These are phyloP conservation scores for Brienomyrus longianalis DNA, from an alignment of 2,113 vertebrate genomes.

Conservation along the genomic window DNA sequence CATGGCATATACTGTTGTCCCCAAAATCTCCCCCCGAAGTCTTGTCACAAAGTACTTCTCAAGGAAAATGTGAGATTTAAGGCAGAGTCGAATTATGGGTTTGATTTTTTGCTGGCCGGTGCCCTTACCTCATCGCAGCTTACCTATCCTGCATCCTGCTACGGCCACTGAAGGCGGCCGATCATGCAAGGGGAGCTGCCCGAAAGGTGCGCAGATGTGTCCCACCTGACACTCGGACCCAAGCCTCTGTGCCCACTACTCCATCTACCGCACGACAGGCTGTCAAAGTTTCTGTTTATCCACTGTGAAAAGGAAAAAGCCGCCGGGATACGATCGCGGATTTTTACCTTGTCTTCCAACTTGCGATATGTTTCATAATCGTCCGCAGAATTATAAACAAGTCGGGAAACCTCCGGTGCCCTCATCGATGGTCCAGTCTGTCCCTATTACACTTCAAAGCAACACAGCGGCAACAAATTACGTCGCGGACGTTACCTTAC, in stretches of 20 bases:
- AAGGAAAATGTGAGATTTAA: not conserved
- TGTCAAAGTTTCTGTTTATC: not conserved
- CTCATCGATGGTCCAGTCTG: not conserved
- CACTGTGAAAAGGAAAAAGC: not conserved
- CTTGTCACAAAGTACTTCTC: slow-evolving; percentile 1
- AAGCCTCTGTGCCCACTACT: not conserved
- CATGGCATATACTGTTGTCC: not conserved
- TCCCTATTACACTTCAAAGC: not conserved
- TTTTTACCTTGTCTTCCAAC: not conserved
- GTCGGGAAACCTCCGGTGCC: not conserved
- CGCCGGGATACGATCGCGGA: not conserved
- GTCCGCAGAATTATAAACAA: slow-evolving; percentile 7
- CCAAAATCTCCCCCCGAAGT: not conserved
- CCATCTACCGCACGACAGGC: not conserved
- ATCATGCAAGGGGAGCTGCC: not conserved
- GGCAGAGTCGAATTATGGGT: not conserved
- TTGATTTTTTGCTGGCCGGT: not conserved
- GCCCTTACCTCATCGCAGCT: not conserved
- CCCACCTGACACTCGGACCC: slow-evolving; percentile 6
- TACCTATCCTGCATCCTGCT: not conserved
- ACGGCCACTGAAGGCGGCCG: not conserved
- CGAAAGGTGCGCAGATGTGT: not conserved
- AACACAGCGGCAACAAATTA: not conserved
- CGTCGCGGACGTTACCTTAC: not conserved
- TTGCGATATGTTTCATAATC: slow-evolving; percentile 14